Evolutionary conservation across 2,797 vertebrate genomes (phyloP).

Genomic region (Nyctibius grandis): DNA sequence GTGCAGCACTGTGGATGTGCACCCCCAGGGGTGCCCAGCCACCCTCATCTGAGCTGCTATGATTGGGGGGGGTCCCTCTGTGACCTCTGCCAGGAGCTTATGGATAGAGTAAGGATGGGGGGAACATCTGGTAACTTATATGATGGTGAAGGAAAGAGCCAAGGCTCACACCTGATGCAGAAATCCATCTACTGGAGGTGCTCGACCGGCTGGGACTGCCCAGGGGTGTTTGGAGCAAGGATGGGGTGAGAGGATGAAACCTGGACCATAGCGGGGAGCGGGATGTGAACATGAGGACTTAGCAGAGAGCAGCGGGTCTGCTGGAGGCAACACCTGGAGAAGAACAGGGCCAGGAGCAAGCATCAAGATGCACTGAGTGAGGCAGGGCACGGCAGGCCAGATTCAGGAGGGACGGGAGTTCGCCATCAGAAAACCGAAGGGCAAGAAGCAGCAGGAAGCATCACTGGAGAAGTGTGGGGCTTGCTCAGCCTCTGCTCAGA

Average conservation of each 20-base stretch:
- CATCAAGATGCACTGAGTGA: too few species aligned
- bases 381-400: background rate
- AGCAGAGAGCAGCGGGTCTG: too few species aligned
- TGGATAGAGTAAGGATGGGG: background rate
- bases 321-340: background rate
- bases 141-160: background rate
- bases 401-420: rapidly evolving
- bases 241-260: background rate
- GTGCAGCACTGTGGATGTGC: rapidly evolving
- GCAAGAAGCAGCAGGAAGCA: rapidly evolving
- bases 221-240: background rate
- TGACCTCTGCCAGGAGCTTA: background rate
- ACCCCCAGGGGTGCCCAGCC: too few species aligned
- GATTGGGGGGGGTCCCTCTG: too few species aligned
- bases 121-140: background rate
- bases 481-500: too few species aligned
- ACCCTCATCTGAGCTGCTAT: too few species aligned
- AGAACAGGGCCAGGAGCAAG: background rate
- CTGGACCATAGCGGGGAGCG: background rate
- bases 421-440: rapidly evolving
- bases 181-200: background rate
- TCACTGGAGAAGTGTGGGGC: rapidly evolving
- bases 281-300: background rate
- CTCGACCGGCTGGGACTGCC: background rate
- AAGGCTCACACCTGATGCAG: background rate